Conservation (phyloP, 92 coral and sea anemone genomes). For the Heteractis magnifica region DNA sequence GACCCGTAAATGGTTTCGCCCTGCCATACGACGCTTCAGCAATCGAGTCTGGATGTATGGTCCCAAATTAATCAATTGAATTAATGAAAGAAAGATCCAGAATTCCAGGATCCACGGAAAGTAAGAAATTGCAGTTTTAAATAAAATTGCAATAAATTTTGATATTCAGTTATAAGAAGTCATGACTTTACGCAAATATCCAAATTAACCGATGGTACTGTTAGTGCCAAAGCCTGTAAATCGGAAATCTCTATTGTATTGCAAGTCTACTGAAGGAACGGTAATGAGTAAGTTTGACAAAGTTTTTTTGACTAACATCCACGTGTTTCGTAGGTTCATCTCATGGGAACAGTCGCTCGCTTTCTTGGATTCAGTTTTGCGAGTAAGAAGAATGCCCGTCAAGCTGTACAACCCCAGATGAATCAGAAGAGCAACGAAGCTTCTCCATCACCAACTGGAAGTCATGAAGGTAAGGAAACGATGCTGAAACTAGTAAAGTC, state of each 20-base stretch:
- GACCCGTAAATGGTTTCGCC: no score
- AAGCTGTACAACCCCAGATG: background rate
- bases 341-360: conserved; percentile 66
- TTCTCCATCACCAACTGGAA: background rate
- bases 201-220: no score
- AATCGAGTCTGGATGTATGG: no score
- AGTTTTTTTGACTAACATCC: background rate
- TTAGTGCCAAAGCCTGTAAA: no score
- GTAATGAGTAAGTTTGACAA: background rate
- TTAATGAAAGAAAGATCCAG: no score
- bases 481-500: background rate
- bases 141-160: no score
- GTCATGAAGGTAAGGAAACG: background rate
- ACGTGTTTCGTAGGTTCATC: conserved; percentile 41
- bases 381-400: background rate
- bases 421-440: background rate
- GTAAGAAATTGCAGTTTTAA: no score
- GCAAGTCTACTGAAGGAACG: background rate
- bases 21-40: no score
- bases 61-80: no score
- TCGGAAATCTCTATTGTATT: background rate
- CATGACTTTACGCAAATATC: no score
- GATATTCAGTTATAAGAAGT: no score
- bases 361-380: conserved; percentile 59
- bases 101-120: no score